These are phyloP conservation scores for Cottus gobio DNA, from an alignment of 2,113 vertebrate species.

Conservation along the genomic window DNA sequence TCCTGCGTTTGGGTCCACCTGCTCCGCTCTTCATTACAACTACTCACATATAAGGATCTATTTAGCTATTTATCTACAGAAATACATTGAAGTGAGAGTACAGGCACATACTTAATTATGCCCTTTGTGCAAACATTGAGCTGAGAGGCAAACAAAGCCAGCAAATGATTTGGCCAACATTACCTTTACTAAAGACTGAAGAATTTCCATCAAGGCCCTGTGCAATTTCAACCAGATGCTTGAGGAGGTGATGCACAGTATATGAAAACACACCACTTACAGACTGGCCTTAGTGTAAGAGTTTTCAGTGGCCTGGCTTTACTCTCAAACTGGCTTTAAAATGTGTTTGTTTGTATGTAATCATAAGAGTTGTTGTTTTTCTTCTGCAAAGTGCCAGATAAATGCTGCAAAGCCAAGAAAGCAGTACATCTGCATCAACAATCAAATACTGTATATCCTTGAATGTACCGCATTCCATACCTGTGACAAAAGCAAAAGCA, in stretches of 20 bases:
- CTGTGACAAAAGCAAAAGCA: constrained; percentile 27
- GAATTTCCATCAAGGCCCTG: constrained; percentile 28
- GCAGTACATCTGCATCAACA: constrained; percentile 10
- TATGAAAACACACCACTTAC: constrained; percentile 12
- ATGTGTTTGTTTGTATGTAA: constrained; percentile 15
- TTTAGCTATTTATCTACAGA: background rate
- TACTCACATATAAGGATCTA: background rate
- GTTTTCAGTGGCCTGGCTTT: constrained; percentile 13
- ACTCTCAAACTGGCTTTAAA: constrained; percentile 3
- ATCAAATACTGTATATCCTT: constrained; percentile 36
- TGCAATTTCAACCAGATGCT: background rate
- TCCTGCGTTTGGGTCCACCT: background rate
- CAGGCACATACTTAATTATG: background rate
- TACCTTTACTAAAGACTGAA: constrained; percentile 16
- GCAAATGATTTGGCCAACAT: background rate
- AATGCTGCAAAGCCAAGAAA: constrained; percentile 31
- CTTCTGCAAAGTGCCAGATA: constrained; percentile 12
- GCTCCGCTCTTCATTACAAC: background rate
- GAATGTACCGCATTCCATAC: constrained; percentile 21
- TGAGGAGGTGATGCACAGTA: constrained; percentile 2
- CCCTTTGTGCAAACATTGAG: constrained; percentile 13
- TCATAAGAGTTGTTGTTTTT: background rate
- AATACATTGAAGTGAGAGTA: background rate
- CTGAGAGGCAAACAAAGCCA: constrained; percentile 7
- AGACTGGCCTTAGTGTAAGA: constrained; percentile 1